Percentiles rank a stretch among this genome's conserved stretches.
These are phyloP conservation scores for Kryptolebias marmoratus DNA, from an alignment of 2,113 vertebrate genomes.

Conservation along the genomic window DNA sequence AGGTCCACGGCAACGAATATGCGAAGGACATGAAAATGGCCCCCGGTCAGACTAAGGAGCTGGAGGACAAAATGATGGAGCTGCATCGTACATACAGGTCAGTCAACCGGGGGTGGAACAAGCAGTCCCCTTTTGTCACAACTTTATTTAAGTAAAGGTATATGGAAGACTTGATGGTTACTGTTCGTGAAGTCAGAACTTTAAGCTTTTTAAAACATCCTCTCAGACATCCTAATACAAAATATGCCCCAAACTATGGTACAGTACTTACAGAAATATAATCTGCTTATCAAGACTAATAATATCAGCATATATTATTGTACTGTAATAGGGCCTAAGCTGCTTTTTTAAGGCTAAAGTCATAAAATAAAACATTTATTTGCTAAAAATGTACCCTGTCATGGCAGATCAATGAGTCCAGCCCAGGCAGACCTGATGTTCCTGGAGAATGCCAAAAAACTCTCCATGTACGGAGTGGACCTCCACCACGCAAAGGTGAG, in stretches of 20 bases:
- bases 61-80: slow-evolving; percentile 96
- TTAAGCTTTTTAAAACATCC: too few species aligned
- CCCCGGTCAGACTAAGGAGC: slow-evolving; percentile 93
- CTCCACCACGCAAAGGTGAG: slow-evolving; percentile 96
- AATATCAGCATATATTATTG: too few species aligned
- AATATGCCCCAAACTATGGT: too few species aligned
- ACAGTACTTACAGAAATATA: too few species aligned
- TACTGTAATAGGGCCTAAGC: too few species aligned
- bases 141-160: not conserved
- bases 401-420: slow-evolving; percentile 91
- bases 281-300: too few species aligned
- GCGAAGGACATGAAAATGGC: slow-evolving; percentile 91
- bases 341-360: too few species aligned
- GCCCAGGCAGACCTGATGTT: slow-evolving; percentile 97
- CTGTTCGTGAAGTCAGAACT: too few species aligned
- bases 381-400: not conserved
- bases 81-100: slow-evolving; percentile 95
- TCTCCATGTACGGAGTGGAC: slow-evolving; percentile 98
- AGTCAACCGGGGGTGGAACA: not conserved
- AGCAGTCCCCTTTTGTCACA: not conserved
- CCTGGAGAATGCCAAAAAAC: slow-evolving; percentile 97
- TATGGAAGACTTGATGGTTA: not conserved
- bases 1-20: slow-evolving; percentile 87
- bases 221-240: too few species aligned
- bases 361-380: not conserved